Percentiles rank a stretch among this genome's conserved stretches.
Evolutionary conservation across 2,888 invertebrate genomes (phyloP).

Genomic region (Orgyia antiqua): DNA sequence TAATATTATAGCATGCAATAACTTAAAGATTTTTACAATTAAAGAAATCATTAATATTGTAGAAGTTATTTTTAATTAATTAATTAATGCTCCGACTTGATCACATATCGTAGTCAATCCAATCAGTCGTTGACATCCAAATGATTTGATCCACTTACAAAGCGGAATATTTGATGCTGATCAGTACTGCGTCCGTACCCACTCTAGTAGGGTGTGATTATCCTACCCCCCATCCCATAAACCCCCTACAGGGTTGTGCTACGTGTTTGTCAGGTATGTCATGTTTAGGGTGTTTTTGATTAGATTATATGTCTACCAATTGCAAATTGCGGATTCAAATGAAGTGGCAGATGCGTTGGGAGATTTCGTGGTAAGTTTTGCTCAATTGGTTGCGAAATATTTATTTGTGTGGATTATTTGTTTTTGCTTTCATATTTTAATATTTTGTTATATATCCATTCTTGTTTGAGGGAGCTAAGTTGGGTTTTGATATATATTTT

Average conservation of each 20-base stretch:
- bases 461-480: too few species aligned
- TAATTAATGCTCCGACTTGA: too few species aligned
- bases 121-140: constrained; percentile 23
- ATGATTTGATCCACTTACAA: constrained; percentile 26
- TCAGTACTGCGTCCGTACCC: constrained; percentile 15
- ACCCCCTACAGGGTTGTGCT: constrained; percentile 6
- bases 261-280: constrained; percentile 15
- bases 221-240: constrained; percentile 5
- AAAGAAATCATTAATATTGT: too few species aligned
- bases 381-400: neutral
- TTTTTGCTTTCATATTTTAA: neutral
- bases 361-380: neutral
- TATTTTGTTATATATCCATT: too few species aligned
- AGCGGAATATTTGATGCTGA: constrained; percentile 31
- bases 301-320: constrained; percentile 8
- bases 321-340: constrained; percentile 8
- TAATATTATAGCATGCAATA: too few species aligned
- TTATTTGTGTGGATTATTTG: neutral
- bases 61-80: too few species aligned
- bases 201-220: constrained; percentile 10
- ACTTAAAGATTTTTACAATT: too few species aligned
- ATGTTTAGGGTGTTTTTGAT: constrained; percentile 13
- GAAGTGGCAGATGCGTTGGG: constrained; percentile 2
- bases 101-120: too few species aligned
- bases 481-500: too few species aligned